Evolutionary conservation across 2,888 invertebrate species (phyloP).

Genomic region (Conomelus anceps): DNA sequence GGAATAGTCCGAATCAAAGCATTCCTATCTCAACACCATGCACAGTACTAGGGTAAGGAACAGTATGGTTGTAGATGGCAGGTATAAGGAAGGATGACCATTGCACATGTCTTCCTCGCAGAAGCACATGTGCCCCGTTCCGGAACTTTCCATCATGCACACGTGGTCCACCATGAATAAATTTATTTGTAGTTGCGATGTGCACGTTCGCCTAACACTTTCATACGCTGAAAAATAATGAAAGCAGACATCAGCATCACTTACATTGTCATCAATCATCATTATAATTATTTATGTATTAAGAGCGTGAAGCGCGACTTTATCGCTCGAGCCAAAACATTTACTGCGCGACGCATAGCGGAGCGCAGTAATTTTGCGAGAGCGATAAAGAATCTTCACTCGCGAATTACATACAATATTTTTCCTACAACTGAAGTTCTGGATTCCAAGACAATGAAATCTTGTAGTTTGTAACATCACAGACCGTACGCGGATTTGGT

Average conservation of each 20-base stretch:
- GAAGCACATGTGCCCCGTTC: slow-evolving; percentile 97
- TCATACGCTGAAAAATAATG: slow-evolving; percentile 62
- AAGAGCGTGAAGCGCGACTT: no score
- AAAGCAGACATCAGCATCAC: not conserved
- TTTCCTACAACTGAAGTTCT: no score
- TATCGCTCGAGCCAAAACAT: no score
- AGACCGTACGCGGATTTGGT: no score
- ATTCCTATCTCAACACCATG: slow-evolving; percentile 9
- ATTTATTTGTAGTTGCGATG: slow-evolving; percentile 88
- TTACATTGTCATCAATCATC: not conserved
- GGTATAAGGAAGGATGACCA: not conserved
- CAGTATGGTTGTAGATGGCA: slow-evolving; percentile 1
- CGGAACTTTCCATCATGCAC: slow-evolving; percentile 98
- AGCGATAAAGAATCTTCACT: no score
- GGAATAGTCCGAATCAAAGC: not conserved
- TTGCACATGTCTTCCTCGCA: slow-evolving; percentile 97
- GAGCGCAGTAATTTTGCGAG: no score
- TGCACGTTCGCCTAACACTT: slow-evolving; percentile 85
- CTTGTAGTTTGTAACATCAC: no score
- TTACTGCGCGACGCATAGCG: no score
- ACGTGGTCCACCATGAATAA: slow-evolving; percentile 97
- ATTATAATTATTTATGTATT: no score
- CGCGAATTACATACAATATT: no score
- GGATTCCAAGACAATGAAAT: no score
- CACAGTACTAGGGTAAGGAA: slow-evolving; percentile 2